Conservation (phyloP, 2,113 vertebrate genomes). For the Diphyllodes magnificus region DNA sequence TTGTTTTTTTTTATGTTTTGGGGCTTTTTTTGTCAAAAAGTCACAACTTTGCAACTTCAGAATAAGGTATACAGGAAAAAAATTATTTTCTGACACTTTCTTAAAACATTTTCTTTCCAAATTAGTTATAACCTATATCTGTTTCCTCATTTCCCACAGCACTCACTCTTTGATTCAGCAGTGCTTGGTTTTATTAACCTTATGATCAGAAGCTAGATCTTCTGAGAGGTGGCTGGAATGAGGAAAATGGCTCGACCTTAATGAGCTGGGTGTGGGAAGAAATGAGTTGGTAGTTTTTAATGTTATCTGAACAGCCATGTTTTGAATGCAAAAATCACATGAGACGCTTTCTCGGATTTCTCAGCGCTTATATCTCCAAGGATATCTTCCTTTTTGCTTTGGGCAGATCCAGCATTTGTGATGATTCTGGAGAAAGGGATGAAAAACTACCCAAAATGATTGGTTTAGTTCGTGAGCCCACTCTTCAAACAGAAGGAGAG, state of each 20-base stretch:
- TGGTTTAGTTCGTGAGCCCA: constrained; percentile 50
- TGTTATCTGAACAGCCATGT: neutral
- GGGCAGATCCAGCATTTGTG: constrained; percentile 59
- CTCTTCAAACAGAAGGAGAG: constrained; percentile 57
- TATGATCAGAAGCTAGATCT: neutral
- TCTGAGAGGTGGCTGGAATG: neutral
- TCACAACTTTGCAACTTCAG: neutral
- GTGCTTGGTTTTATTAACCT: neutral
- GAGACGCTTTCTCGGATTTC: neutral
- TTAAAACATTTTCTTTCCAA: neutral
- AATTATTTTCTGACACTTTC: neutral
- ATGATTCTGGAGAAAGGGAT: constrained; percentile 68
- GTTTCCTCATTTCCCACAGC: neutral
- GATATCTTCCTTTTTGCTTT: neutral
- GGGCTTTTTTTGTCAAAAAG: neutral
- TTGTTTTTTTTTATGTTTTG: neutral
- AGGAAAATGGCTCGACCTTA: neutral
- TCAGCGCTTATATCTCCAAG: neutral
- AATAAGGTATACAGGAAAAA: neutral
- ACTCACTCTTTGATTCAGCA: neutral
- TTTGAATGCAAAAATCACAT: neutral
- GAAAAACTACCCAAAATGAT: constrained; percentile 65
- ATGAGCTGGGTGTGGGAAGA: neutral
- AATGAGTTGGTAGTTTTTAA: neutral
- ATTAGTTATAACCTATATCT: neutral